Evolutionary conservation across 2,113 vertebrate species (phyloP).

Genomic region (Haemorhous mexicanus): DNA sequence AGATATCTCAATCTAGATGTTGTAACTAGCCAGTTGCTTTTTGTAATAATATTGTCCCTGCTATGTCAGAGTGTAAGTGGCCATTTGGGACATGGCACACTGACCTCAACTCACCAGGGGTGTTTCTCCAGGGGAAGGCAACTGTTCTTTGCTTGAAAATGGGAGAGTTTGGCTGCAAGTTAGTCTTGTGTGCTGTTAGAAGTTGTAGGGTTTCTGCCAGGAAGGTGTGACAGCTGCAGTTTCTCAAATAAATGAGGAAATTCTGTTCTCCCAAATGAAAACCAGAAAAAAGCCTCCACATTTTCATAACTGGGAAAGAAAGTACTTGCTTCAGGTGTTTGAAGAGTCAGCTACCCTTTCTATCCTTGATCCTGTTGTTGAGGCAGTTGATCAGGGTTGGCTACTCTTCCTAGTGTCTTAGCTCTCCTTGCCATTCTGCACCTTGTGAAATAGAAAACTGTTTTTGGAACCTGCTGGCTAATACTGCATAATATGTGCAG

Average conservation of each 20-base stretch:
- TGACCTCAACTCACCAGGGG: neutral
- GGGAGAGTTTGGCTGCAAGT: neutral
- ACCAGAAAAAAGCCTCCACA: fast-evolving
- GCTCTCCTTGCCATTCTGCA: neutral
- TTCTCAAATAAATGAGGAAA: neutral
- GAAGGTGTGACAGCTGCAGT: neutral
- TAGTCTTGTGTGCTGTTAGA: neutral
- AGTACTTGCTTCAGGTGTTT: neutral
- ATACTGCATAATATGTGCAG: neutral
- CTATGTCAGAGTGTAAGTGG: neutral
- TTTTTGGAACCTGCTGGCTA: neutral
- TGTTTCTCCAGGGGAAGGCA: neutral
- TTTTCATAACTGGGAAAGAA: neutral
- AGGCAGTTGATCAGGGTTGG: neutral
- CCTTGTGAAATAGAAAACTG: neutral
- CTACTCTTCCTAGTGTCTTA: neutral
- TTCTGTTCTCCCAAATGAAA: neutral
- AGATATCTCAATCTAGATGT: neutral
- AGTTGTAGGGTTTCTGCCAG: neutral
- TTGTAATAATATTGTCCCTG: neutral
- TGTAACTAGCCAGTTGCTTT: neutral
- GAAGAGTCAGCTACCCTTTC: neutral
- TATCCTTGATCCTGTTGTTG: neutral
- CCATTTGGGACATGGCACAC: neutral
- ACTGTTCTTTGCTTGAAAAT: neutral